Evolutionary conservation across 1,140 invertebrate species (phyloP).

Genomic region (Anoplolepis gracilipes): DNA sequence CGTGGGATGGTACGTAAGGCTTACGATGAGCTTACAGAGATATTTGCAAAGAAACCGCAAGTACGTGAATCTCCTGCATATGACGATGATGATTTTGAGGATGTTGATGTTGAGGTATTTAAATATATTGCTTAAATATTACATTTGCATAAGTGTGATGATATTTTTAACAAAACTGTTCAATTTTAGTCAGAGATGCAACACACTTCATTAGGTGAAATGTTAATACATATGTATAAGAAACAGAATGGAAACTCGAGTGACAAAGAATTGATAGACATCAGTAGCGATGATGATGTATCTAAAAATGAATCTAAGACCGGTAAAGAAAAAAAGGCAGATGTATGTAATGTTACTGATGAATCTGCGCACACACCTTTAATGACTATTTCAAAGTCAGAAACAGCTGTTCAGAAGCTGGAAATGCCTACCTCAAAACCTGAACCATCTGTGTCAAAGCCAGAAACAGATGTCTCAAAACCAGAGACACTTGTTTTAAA

Average conservation of each 20-base stretch:
- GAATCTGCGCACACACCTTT: background rate
- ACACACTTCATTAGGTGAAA: slow-evolving; percentile 69
- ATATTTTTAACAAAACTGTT: slow-evolving; percentile 24
- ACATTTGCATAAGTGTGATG: background rate
- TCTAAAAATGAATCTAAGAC: slow-evolving; percentile 69
- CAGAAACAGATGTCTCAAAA: background rate
- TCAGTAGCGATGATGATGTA: slow-evolving; percentile 85
- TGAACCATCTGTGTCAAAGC: background rate
- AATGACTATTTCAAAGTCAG: background rate
- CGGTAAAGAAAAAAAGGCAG: slow-evolving; percentile 32
- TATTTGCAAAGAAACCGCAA: slow-evolving; percentile 78
- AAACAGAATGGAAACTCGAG: slow-evolving; percentile 84
- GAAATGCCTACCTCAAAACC: slow-evolving; percentile 17
- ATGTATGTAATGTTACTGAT: background rate
- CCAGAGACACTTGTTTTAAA: background rate
- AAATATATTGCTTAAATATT: background rate
- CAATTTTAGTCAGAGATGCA: slow-evolving; percentile 78
- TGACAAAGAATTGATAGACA: slow-evolving; percentile 85
- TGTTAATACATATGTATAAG: slow-evolving; percentile 81
- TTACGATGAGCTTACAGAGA: slow-evolving; percentile 85
- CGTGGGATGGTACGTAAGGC: slow-evolving; percentile 88
- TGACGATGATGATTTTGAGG: slow-evolving; percentile 83
- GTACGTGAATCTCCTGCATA: slow-evolving; percentile 58
- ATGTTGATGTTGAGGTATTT: slow-evolving; percentile 87
- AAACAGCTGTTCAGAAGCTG: slow-evolving; percentile 19